A percentile compares a stretch with the other conserved stretches of the same genome.
Conservation (phyloP, 2,113 vertebrate genomes). For the Rhea pennata region DNA sequence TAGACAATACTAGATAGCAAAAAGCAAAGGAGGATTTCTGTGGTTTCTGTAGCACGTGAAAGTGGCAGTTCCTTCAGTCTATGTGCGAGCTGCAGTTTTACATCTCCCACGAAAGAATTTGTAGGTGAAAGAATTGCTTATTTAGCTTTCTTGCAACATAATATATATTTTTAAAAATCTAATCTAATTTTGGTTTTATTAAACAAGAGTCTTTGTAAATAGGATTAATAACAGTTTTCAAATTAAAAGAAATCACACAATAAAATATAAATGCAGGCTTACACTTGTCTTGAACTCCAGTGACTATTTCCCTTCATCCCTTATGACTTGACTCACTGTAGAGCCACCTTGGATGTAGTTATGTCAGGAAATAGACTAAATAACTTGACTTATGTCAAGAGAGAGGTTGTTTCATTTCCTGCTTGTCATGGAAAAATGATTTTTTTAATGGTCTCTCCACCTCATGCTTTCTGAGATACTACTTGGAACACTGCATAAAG, state of each 20-base stretch:
- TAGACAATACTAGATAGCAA: background rate
- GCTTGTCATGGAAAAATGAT: conserved; percentile 3
- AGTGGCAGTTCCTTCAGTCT: background rate
- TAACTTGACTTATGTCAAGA: background rate
- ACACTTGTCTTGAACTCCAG: background rate
- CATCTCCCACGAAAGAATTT: background rate
- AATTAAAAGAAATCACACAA: background rate
- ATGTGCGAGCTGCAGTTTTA: background rate
- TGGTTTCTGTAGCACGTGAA: background rate
- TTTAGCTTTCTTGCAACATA: background rate
- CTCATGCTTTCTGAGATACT: conserved; percentile 5
- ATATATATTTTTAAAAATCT: background rate
- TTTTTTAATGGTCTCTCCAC: conserved; percentile 13
- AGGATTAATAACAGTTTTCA: background rate
- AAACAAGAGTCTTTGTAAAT: background rate
- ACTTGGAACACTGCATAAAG: background rate
- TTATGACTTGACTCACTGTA: background rate
- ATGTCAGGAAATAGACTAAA: background rate
- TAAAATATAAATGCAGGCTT: background rate
- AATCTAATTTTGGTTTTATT: background rate
- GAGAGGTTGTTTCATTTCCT: conserved; percentile 23
- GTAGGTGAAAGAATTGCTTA: background rate
- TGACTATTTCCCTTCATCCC: background rate
- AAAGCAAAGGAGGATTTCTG: background rate
- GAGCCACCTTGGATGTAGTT: background rate